These are phyloP conservation scores for Zaprionus africanus DNA, from an alignment of 1,140 invertebrate species.

Conservation along the genomic window DNA sequence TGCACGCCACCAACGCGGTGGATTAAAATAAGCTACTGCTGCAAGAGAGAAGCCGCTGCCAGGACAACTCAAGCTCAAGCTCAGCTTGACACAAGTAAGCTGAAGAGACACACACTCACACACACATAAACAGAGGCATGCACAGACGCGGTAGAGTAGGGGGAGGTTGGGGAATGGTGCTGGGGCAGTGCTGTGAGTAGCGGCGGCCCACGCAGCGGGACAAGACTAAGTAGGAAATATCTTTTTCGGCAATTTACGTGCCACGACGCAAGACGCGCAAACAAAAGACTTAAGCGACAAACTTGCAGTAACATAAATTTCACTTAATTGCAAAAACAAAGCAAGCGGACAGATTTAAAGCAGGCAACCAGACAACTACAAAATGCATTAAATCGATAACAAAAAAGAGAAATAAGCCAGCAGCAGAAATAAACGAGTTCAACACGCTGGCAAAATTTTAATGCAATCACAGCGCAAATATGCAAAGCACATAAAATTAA, in stretches of 20 bases:
- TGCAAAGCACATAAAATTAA: conserved; percentile 82
- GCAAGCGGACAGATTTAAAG: conserved; percentile 38
- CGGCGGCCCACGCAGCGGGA: conserved; percentile 58
- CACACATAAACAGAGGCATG: not conserved
- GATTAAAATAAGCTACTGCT: conserved; percentile 74
- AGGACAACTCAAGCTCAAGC: conserved; percentile 60
- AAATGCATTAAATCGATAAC: conserved; percentile 81
- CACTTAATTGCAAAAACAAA: conserved; percentile 76
- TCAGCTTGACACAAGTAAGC: conserved; percentile 23
- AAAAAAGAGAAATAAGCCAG: conserved; percentile 21
- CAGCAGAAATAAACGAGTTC: conserved; percentile 70
- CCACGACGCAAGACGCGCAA: conserved; percentile 65
- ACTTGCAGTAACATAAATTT: conserved; percentile 81
- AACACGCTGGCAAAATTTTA: conserved; percentile 78
- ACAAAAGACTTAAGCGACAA: conserved; percentile 82
- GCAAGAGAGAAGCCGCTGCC: conserved; percentile 35
- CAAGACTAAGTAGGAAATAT: conserved; percentile 69
- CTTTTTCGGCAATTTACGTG: conserved; percentile 77
- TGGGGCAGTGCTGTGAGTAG: conserved; percentile 32
- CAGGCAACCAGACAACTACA: conserved; percentile 50
- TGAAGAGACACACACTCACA: not conserved
- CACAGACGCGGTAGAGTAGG: not conserved
- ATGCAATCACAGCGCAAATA: conserved; percentile 59
- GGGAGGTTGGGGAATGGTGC: conserved; percentile 5
- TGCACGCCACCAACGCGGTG: conserved; percentile 77